phyloP scores from a whole-genome alignment of 2,113 vertebrate species.

The Lamprotornis superbus region DNA sequence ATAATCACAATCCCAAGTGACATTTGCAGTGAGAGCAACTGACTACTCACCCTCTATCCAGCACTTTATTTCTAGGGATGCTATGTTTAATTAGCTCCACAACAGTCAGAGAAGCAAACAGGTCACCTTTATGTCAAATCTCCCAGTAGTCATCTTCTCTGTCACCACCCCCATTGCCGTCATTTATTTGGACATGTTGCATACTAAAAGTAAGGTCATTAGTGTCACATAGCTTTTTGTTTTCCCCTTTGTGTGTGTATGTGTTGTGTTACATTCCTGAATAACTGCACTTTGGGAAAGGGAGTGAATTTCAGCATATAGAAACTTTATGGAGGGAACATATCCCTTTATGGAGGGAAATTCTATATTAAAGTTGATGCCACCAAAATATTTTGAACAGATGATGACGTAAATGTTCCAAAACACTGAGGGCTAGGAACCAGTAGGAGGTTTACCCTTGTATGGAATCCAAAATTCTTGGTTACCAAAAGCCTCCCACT shows the following conservation, averaged over 20 bases:
- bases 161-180: background rate
- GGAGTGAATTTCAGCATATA: background rate
- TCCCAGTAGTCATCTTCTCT: conserved; percentile 52
- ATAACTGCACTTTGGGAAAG: background rate
- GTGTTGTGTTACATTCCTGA: background rate
- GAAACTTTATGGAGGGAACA: background rate
- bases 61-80: conserved; percentile 65
- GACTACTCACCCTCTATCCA: conserved; percentile 57
- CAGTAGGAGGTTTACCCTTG: background rate
- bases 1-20: conserved; percentile 71
- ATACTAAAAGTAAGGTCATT: conserved; percentile 18
- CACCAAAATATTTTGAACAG: background rate
- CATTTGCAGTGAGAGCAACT: conserved; percentile 69
- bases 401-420: background rate
- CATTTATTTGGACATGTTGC: conserved; percentile 21
- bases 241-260: background rate
- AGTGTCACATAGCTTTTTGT: background rate
- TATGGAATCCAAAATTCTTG: background rate
- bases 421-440: background rate
- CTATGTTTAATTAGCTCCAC: conserved; percentile 73
- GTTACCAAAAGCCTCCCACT: background rate
- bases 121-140: conserved; percentile 59
- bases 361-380: background rate
- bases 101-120: conserved; percentile 54
- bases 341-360: background rate